Conservation (phyloP, 2,888 invertebrate genomes). For the Monoplex corrugatus region DNA sequence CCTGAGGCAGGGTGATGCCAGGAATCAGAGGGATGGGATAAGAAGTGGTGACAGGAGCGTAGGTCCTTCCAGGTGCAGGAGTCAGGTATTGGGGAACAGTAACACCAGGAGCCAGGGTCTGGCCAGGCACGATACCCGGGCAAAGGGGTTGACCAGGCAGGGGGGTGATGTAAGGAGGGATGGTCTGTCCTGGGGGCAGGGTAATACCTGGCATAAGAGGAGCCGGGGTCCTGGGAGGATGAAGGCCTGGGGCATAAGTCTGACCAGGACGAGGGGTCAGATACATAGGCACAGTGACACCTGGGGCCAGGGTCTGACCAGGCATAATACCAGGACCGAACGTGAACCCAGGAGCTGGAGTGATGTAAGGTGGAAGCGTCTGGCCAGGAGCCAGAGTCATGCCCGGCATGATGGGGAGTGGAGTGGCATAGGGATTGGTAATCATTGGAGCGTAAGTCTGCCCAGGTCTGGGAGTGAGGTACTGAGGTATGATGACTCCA, state of each 20-base stretch:
- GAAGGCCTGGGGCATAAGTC: constrained; percentile 60
- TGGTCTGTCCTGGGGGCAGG: constrained; percentile 61
- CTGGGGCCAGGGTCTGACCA: constrained; percentile 51
- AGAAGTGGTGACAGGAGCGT: constrained; percentile 57
- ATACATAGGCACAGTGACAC: constrained; percentile 52
- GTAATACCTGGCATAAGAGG: constrained; percentile 62
- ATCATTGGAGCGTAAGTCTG: constrained; percentile 61
- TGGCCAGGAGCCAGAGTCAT: constrained; percentile 57
- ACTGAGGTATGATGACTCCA: constrained; percentile 16
- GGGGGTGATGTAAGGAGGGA: constrained; percentile 60
- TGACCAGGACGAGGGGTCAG: constrained; percentile 61
- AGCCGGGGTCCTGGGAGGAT: constrained; percentile 59
- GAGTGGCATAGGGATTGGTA: constrained; percentile 50
- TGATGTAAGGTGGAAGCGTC: constrained; percentile 56
- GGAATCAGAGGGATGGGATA: constrained; percentile 62
- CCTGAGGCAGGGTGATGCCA: constrained; percentile 62
- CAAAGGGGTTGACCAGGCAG: constrained; percentile 63
- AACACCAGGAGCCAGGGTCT: constrained; percentile 55
- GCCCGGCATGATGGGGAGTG: constrained; percentile 35
- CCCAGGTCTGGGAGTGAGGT: constrained; percentile 62
- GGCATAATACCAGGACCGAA: constrained; percentile 64
- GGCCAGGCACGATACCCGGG: constrained; percentile 59
- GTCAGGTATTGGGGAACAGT: constrained; percentile 58
- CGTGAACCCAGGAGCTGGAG: constrained; percentile 62
- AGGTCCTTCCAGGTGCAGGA: constrained; percentile 58